phyloP scores from a whole-genome alignment of 2,888 invertebrate genomes.

The Acrocera orbiculus region DNA sequence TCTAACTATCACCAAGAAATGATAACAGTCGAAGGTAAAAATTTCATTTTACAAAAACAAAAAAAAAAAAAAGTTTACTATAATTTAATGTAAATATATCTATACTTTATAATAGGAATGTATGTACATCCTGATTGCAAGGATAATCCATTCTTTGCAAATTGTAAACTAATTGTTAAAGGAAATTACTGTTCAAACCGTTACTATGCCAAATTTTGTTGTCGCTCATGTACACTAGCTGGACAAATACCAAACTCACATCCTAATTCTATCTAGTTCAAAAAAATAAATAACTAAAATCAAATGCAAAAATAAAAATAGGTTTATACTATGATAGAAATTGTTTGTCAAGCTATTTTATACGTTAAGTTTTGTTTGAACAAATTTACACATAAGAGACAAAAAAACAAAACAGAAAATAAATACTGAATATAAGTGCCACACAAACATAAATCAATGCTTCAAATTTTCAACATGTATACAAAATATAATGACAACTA shows the following conservation, averaged over 20 bases:
- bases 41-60: background rate
- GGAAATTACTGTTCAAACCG: conserved; percentile 70
- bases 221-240: conserved; percentile 77
- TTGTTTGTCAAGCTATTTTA: too few relatives aligned
- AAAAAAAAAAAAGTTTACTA: too few relatives aligned
- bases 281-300: background rate
- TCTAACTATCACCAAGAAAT: conserved; percentile 43
- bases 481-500: too few relatives aligned
- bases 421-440: too few relatives aligned
- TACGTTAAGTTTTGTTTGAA: too few relatives aligned
- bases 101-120: conserved; percentile 44
- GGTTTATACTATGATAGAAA: too few relatives aligned
- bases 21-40: conserved; percentile 58
- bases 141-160: conserved; percentile 76
- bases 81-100: too few relatives aligned
- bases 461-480: too few relatives aligned
- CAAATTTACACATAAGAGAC: too few relatives aligned
- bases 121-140: conserved; percentile 64
- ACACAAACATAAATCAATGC: too few relatives aligned
- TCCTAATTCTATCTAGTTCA: conserved; percentile 21
- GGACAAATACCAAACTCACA: conserved; percentile 42
- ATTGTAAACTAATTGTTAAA: conserved; percentile 72
- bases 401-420: too few relatives aligned
- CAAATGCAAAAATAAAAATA: background rate
- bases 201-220: conserved; percentile 89